Percentiles rank a stretch among this genome's conserved stretches.
phyloP scores from a whole-genome alignment of 2,113 vertebrate genomes.

The Girardinichthys multiradiatus region DNA sequence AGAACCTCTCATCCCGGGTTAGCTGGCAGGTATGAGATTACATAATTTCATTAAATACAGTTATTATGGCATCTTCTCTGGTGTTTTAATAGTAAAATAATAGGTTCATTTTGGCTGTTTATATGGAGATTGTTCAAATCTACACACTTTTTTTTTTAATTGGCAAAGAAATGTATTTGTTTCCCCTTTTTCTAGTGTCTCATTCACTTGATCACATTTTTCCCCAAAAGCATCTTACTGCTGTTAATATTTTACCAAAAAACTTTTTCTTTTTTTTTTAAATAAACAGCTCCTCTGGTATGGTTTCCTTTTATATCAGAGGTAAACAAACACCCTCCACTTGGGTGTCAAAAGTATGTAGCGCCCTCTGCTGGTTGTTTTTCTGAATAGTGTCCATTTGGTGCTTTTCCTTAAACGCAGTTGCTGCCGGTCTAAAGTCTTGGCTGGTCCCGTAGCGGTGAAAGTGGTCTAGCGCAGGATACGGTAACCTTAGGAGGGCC shows the following conservation, averaged over 20 bases:
- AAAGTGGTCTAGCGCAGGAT: conserved; percentile 94
- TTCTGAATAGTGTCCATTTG: conserved; percentile 94
- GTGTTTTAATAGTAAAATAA: conserved; percentile 41
- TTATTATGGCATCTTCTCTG: not conserved
- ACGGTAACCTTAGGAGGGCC: conserved; percentile 89
- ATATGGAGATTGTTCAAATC: not conserved
- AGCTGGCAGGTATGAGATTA: conserved; percentile 90
- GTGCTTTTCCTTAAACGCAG: conserved; percentile 94
- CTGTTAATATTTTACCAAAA: conserved; percentile 74
- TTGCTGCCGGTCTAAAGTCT: conserved; percentile 93
- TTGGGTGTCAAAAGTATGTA: conserved; percentile 79
- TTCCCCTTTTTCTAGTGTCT: not conserved
- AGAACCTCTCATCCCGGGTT: conserved; percentile 90
- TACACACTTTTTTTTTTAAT: conserved; percentile 18
- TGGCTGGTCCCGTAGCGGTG: conserved; percentile 88
- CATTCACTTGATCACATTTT: conserved; percentile 19
- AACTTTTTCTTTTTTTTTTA: conserved; percentile 81
- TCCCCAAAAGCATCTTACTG: conserved; percentile 50
- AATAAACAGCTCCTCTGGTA: conserved; percentile 84
- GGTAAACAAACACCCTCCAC: conserved; percentile 77
- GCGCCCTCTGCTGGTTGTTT: conserved; percentile 87
- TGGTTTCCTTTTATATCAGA: conserved; percentile 85
- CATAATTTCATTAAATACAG: not conserved
- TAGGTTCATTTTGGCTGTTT: conserved; percentile 27
- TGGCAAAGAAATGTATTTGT: conserved; percentile 18